Evolutionary conservation across 2,113 vertebrate genomes (phyloP).

Genomic region (Tamias sibiricus): DNA sequence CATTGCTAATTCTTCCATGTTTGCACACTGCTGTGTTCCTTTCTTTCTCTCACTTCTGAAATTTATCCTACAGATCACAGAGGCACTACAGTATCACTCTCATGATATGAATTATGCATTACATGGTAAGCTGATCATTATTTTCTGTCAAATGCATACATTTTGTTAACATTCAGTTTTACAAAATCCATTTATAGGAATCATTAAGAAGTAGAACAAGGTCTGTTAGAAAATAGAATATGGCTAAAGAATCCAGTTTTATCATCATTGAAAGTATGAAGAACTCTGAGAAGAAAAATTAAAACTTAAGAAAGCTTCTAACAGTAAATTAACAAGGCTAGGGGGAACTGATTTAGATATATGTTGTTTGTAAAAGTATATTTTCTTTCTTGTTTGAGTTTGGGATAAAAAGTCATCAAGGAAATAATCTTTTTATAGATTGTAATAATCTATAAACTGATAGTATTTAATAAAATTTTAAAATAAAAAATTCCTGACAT

Average conservation of each 20-base stretch:
- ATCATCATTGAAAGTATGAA: background rate
- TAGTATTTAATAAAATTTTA: background rate
- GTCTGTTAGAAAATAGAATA: background rate
- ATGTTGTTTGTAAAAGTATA: background rate
- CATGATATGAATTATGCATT: background rate
- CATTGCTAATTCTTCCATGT: background rate
- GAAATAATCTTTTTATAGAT: background rate
- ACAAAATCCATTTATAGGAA: background rate
- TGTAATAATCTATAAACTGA: background rate
- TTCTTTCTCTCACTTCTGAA: background rate
- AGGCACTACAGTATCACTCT: background rate
- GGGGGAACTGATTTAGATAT: background rate
- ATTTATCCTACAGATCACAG: background rate
- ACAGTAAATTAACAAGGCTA: background rate
- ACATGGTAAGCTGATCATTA: background rate
- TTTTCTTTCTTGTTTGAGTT: background rate
- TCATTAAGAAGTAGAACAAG: background rate
- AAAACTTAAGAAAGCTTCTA: background rate
- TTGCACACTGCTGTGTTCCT: background rate
- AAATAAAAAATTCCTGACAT: background rate
- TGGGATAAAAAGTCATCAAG: background rate
- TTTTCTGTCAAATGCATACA: slow-evolving; percentile 25
- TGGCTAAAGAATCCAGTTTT: background rate
- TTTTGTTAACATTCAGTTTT: background rate
- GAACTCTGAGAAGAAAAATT: background rate